These are phyloP conservation scores for Anoplolepis gracilipes DNA, from an alignment of 1,140 invertebrate genomes.

Conservation along the genomic window DNA sequence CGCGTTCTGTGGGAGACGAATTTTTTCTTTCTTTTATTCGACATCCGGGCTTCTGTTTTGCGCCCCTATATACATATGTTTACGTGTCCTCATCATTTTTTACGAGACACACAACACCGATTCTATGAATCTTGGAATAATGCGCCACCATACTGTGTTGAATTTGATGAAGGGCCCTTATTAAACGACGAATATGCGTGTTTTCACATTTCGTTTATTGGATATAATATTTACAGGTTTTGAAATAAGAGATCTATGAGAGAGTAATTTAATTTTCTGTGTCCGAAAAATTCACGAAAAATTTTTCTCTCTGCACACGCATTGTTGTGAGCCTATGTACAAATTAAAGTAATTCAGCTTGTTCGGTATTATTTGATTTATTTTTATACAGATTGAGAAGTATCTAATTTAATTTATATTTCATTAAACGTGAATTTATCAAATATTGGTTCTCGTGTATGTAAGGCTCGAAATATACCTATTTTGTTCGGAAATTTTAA, in stretches of 20 bases:
- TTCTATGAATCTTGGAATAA: constrained; percentile 40
- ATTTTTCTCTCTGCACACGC: neutral
- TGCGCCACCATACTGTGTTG: neutral
- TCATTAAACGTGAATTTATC: constrained; percentile 16
- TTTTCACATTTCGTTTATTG: neutral
- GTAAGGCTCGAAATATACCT: neutral
- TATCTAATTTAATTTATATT: constrained; percentile 35
- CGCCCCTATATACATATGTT: neutral
- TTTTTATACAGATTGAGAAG: neutral
- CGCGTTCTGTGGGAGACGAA: constrained; percentile 10
- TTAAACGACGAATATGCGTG: constrained; percentile 26
- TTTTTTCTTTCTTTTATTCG: neutral
- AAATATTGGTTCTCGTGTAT: constrained; percentile 7
- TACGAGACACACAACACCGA: neutral
- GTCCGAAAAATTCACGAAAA: constrained; percentile 3
- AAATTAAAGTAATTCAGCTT: constrained; percentile 25
- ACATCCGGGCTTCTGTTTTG: constrained; percentile 7
- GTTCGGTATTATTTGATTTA: constrained; percentile 17
- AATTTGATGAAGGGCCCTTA: constrained; percentile 47
- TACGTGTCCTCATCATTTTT: neutral
- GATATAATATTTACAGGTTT: constrained; percentile 30
- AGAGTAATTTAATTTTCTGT: constrained; percentile 22
- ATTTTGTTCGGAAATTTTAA: neutral
- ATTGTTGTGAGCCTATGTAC: neutral
- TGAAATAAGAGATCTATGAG: constrained; percentile 24